Conservation (phyloP, 2,888 invertebrate species). For the Phrixothrix hirtus region DNA sequence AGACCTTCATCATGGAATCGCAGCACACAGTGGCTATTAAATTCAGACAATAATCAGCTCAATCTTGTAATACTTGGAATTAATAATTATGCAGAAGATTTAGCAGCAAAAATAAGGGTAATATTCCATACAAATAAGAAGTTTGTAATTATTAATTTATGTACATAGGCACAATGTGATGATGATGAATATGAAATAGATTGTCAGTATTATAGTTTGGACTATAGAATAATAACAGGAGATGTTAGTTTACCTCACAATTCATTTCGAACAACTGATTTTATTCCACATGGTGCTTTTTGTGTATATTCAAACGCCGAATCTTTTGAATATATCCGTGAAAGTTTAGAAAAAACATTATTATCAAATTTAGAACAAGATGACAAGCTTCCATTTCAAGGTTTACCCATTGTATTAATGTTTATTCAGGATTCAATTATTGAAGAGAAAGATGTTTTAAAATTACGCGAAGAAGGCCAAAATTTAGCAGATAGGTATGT, state of each 20-base stretch:
- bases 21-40: slow-evolving; percentile 67
- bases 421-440: slow-evolving; percentile 84
- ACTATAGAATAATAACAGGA: slow-evolving; percentile 84
- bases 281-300: slow-evolving; percentile 88
- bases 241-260: slow-evolving; percentile 81
- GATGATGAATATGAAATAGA: slow-evolving; percentile 84
- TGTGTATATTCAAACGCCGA: slow-evolving; percentile 90
- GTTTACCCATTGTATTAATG: slow-evolving; percentile 86
- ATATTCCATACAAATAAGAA: slow-evolving; percentile 31
- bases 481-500: slow-evolving; percentile 81
- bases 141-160: slow-evolving; percentile 1
- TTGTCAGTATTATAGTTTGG: slow-evolving; percentile 78
- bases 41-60: slow-evolving; percentile 71
- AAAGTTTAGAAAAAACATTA: slow-evolving; percentile 88
- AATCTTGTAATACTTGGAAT: slow-evolving; percentile 88
- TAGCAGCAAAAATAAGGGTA: slow-evolving; percentile 80
- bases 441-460: slow-evolving; percentile 82
- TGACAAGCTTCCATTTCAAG: slow-evolving; percentile 83
- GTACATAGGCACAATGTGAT: slow-evolving; percentile 74
- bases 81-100: slow-evolving; percentile 83
- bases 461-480: slow-evolving; percentile 86
- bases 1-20: slow-evolving; percentile 68
- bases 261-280: slow-evolving; percentile 81
- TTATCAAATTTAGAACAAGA: slow-evolving; percentile 88
- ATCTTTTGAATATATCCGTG: slow-evolving; percentile 88